These are phyloP conservation scores for Pachypanchax playfairii DNA, from an alignment of 2,113 vertebrate genomes.

Conservation along the genomic window DNA sequence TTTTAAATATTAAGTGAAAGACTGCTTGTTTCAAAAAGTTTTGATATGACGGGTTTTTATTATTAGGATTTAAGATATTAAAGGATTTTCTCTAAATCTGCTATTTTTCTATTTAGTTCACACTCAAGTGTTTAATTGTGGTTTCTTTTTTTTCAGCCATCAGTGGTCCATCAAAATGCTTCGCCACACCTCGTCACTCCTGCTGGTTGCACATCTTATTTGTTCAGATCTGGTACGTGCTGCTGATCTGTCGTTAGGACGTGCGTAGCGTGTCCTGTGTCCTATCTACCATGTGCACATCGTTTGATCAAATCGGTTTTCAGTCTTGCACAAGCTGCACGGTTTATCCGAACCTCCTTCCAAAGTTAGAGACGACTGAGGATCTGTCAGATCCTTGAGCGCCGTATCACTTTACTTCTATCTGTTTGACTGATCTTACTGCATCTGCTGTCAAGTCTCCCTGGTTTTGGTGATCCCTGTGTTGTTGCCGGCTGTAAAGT, in stretches of 20 bases:
- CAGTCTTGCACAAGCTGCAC: background rate
- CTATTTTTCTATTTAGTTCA: no score
- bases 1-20: no score
- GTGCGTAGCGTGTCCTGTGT: background rate
- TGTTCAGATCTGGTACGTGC: conserved; percentile 67
- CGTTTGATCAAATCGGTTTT: background rate
- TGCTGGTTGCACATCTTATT: conserved; percentile 62
- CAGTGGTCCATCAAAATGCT: conserved; percentile 62
- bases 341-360: background rate
- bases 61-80: no score
- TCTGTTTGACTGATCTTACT: conserved; percentile 9
- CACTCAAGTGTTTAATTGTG: background rate
- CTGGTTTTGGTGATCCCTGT: conserved; percentile 4
- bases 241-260: background rate
- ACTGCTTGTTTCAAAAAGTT: no score
- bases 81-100: no score
- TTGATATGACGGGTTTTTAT: no score
- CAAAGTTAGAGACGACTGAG: background rate
- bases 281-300: no score
- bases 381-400: background rate
- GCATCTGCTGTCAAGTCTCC: conserved; percentile 4
- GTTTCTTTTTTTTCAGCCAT: conserved; percentile 3
- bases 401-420: conserved; percentile 16
- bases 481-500: conserved; percentile 24
- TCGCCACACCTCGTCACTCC: conserved; percentile 36